A percentile compares a stretch with the other conserved stretches of the same genome.
Evolutionary conservation across 2,888 invertebrate genomes (phyloP).

Genomic region (Cepaea hortensis): DNA sequence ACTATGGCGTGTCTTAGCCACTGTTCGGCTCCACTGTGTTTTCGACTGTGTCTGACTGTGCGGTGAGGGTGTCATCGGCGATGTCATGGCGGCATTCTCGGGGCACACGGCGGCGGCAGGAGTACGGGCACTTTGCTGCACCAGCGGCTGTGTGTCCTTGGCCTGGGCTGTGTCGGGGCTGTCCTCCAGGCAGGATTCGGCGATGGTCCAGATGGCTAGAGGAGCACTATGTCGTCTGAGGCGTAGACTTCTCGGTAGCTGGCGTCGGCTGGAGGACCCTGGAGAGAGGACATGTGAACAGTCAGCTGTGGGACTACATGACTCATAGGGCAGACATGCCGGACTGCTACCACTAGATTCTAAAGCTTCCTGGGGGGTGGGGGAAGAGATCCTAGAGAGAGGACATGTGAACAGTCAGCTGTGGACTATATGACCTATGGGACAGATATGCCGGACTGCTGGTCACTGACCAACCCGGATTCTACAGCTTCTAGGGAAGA

Average conservation of each 20-base stretch:
- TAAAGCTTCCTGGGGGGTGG: too few species aligned
- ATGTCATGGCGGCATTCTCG: conserved; percentile 16
- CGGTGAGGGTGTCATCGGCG: conserved; percentile 21
- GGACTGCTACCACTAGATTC: too few species aligned
- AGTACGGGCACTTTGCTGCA: conserved; percentile 1
- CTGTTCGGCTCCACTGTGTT: not conserved
- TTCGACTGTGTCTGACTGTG: not conserved
- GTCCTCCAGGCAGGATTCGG: conserved; percentile 47
- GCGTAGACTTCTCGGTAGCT: conserved; percentile 46
- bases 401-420: not conserved
- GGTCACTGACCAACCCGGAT: too few species aligned
- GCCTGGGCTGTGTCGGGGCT: conserved; percentile 38
- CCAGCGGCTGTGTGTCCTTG: conserved; percentile 31
- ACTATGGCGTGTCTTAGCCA: too few species aligned
- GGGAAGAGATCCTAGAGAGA: conserved; percentile 34
- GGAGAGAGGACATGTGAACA: not conserved
- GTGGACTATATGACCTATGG: not conserved
- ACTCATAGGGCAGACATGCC: not conserved
- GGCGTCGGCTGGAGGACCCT: conserved; percentile 42
- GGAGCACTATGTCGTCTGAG: conserved; percentile 51
- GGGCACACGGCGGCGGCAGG: not conserved
- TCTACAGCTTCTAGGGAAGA: too few species aligned
- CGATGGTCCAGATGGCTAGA: conserved; percentile 52
- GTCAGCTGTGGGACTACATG: not conserved
- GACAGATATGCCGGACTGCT: not conserved